A percentile compares a stretch with the other conserved stretches of the same genome.
Conservation (phyloP, 2,113 vertebrate species). For the Formicarius rufipectus region DNA sequence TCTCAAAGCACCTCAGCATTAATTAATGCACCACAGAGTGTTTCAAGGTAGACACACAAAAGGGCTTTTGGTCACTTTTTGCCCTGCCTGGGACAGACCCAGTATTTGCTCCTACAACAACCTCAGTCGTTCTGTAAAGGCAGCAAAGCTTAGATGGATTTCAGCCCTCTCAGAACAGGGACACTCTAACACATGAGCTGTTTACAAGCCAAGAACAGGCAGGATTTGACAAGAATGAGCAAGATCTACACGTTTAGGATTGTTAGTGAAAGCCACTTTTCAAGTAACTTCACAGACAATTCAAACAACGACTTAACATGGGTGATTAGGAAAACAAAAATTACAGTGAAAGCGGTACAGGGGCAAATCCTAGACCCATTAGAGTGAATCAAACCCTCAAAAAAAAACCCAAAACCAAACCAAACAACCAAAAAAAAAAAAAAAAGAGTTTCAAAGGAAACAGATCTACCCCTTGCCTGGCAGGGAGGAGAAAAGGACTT, state of each 20-base stretch:
- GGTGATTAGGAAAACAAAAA: neutral
- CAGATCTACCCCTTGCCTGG: neutral
- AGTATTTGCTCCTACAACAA: neutral
- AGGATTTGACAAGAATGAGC: neutral
- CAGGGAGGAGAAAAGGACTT: neutral
- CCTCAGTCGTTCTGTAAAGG: neutral
- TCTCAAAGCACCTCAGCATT: neutral
- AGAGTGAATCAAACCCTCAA: neutral
- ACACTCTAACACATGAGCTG: neutral
- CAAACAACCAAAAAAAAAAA: neutral
- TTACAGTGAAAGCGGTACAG: neutral
- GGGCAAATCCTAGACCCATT: neutral
- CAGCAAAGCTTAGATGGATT: neutral
- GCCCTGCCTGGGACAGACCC: neutral
- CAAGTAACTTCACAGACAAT: neutral
- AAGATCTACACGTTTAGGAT: neutral
- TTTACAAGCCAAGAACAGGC: neutral
- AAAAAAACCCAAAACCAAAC: neutral
- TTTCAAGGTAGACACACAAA: neutral
- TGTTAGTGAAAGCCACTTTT: neutral
- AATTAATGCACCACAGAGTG: neutral
- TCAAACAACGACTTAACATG: neutral
- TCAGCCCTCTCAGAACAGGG: neutral
- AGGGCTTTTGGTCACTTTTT: neutral
- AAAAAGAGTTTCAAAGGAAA: neutral